Conservation (phyloP, 1,140 invertebrate genomes). For the Protaetia brevitarsis region DNA sequence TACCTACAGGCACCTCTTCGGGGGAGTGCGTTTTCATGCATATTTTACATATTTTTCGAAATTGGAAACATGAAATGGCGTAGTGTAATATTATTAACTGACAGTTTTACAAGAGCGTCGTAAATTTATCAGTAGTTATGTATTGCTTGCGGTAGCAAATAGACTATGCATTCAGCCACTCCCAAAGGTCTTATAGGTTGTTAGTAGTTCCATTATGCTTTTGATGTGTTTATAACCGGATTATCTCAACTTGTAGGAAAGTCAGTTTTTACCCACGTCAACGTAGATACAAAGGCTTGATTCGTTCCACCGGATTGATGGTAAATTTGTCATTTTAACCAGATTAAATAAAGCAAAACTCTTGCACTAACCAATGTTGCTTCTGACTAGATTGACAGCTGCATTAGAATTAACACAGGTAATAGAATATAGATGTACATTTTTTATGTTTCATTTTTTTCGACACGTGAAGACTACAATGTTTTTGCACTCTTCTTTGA, state of each 20-base stretch:
- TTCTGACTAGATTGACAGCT: too few species aligned
- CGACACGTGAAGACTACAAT: too few species aligned
- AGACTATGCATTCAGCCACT: background rate
- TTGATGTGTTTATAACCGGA: slow-evolving; percentile 12
- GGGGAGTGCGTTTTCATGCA: slow-evolving; percentile 38
- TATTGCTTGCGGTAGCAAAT: background rate
- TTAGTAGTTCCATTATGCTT: slow-evolving; percentile 6
- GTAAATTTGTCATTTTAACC: too few species aligned
- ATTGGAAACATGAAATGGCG: slow-evolving; percentile 27
- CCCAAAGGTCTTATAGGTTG: slow-evolving; percentile 7
- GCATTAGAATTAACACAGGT: too few species aligned
- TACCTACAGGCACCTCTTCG: slow-evolving; percentile 31
- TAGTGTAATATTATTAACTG: slow-evolving; percentile 27
- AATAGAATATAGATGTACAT: too few species aligned
- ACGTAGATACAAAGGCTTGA: background rate
- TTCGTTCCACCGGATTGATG: too few species aligned
- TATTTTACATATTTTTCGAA: slow-evolving; percentile 36
- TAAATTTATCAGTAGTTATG: slow-evolving; percentile 27
- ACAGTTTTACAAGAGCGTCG: slow-evolving; percentile 30
- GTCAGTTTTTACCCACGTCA: background rate
- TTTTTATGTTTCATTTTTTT: too few species aligned
- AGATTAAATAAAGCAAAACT: too few species aligned
- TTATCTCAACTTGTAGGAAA: background rate
- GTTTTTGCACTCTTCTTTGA: too few species aligned
- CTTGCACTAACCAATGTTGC: too few species aligned